phyloP scores from a whole-genome alignment of 2,888 invertebrate species.

The Ceraclea dissimilis region DNA sequence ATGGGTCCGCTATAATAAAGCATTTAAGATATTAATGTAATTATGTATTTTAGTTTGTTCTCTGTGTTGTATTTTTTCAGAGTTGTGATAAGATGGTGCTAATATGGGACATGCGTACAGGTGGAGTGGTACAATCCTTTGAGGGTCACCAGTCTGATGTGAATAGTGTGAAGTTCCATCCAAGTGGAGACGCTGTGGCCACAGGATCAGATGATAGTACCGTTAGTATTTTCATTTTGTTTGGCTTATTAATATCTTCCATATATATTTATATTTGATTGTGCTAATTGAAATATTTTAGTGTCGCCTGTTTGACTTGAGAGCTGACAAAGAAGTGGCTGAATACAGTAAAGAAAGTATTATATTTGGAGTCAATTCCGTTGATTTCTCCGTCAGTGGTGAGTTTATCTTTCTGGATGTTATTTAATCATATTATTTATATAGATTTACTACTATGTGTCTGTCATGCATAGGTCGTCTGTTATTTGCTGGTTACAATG shows the following conservation, averaged over 20 bases:
- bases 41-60: too few species aligned
- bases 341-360: slow-evolving; percentile 94
- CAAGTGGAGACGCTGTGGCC: slow-evolving; percentile 97
- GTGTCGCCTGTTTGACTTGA: slow-evolving; percentile 94
- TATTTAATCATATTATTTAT: neutral
- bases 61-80: slow-evolving; percentile 40
- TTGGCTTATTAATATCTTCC: neutral
- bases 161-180: slow-evolving; percentile 96
- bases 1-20: too few species aligned
- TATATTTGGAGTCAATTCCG: slow-evolving; percentile 95
- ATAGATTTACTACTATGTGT: too few species aligned
- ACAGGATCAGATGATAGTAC: slow-evolving; percentile 98
- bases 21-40: too few species aligned
- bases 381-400: slow-evolving; percentile 95
- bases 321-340: slow-evolving; percentile 96
- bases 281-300: slow-evolving; percentile 32
- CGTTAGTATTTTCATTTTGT: slow-evolving; percentile 36
- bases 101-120: slow-evolving; percentile 98
- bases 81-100: slow-evolving; percentile 96
- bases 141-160: slow-evolving; percentile 98
- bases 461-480: slow-evolving; percentile 64
- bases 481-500: slow-evolving; percentile 96
- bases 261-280: too few species aligned
- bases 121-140: slow-evolving; percentile 96
- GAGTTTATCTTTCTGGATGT: slow-evolving; percentile 28